A percentile compares a stretch with the other conserved stretches of the same genome.
Evolutionary conservation across 1,140 invertebrate genomes (phyloP).

Genomic region (Drosophila tristis): DNA sequence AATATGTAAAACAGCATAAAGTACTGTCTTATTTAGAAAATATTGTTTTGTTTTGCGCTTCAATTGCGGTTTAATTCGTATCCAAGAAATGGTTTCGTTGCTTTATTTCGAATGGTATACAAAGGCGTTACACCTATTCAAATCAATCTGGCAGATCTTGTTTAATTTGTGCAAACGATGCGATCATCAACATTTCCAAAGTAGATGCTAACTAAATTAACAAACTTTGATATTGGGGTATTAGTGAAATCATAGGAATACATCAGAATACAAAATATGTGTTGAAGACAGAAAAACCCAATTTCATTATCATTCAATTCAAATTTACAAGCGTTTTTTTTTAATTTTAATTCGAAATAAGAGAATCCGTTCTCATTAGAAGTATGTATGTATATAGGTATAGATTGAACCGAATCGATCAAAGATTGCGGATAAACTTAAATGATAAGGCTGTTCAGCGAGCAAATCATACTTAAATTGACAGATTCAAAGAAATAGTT

Average conservation of each 20-base stretch:
- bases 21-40: neutral
- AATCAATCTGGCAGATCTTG: constrained; percentile 21
- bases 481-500: constrained; percentile 26
- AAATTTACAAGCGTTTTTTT: constrained; percentile 79
- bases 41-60: too few relatives aligned
- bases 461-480: constrained; percentile 59
- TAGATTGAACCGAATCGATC: constrained; percentile 25
- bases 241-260: constrained; percentile 11
- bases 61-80: too few relatives aligned
- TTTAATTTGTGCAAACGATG: constrained; percentile 15
- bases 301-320: constrained; percentile 23
- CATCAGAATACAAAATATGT: neutral
- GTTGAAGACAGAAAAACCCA: constrained; percentile 8
- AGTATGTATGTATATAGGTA: constrained; percentile 8
- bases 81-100: too few relatives aligned
- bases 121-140: neutral
- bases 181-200: too few relatives aligned
- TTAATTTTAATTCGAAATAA: constrained; percentile 42
- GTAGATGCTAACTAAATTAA: constrained; percentile 29
- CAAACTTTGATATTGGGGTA: constrained; percentile 11
- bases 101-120: too few relatives aligned
- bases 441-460: neutral
- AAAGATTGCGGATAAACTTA: constrained; percentile 14
- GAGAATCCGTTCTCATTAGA: constrained; percentile 40
- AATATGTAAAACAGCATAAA: neutral